Base-by-base conservation (phyloP, 2,888 invertebrate genomes). In the Baccha elongata region DNA sequence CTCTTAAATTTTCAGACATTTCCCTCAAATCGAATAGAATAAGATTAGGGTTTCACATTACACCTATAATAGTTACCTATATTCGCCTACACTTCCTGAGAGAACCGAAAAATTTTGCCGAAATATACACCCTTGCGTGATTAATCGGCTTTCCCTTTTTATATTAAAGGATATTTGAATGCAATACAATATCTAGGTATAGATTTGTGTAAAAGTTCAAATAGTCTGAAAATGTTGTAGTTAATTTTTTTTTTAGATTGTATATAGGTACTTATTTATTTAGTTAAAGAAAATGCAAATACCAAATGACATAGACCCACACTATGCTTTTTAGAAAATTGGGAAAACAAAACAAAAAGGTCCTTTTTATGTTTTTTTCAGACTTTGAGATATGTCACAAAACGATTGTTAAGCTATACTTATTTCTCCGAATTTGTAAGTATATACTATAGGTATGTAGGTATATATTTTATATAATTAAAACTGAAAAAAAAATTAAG, bases 91-190 rank as follows among this genome's bases (percentile, higher is more conserved):
- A 21, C 13, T 23, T 46, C 23, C 0, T 11, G n/a, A 46, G 21
- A n/a, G 21, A 13, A 5, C 46, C 7, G 1, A 23, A 46, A 46
- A 26, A 26, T 15, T 26, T 48, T 26, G 10, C 7, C 13, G 13
- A 26, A 26, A 26, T 48, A 48, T 3, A 13, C 23, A 48, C 26
- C 48, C 13, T 2, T 48, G 26, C 48, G 13, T 48, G 48, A 48
- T 48, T 48, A 48, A 48, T 48, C 26, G 26, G 48, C 48, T 48
- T 48, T 15, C 26, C 13, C 8, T 48, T 23, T 48, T 48, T 17
- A 17, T 42, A 42, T 42, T n/a, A 11, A 11, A 11, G 2, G 44
- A 19, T 44, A 13, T 21, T 48, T 48, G 21, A 48, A 48, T 48
- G 23, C 7, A 48, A 21, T 48, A n/a, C n/a, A n/a, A n/a, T n/a